Conservation (phyloP, 2,113 vertebrate genomes). For the Peucedramus taeniatus region DNA sequence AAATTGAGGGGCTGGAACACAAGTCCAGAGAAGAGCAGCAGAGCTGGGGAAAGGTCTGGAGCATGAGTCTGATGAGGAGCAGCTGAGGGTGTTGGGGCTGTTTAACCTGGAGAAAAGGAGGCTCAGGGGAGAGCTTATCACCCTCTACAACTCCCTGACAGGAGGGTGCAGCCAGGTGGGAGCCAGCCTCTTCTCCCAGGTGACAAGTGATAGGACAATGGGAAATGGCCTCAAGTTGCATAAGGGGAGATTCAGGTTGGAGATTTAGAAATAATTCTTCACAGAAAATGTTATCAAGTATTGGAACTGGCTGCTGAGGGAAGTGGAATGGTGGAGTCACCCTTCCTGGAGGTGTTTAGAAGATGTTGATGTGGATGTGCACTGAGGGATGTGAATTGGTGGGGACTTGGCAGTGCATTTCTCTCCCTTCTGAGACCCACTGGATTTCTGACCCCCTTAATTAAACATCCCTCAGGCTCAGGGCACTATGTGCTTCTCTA, state of each 20-base stretch:
- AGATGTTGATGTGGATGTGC: fast-evolving
- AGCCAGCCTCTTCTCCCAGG: fast-evolving
- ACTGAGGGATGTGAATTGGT: fast-evolving
- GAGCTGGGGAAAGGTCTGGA: background rate
- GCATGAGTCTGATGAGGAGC: background rate
- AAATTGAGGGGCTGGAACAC: fast-evolving
- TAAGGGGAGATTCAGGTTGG: background rate
- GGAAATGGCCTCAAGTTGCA: background rate
- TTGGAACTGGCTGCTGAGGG: background rate
- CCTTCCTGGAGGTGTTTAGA: background rate
- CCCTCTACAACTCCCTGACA: background rate
- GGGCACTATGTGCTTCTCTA: background rate
- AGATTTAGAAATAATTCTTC: background rate
- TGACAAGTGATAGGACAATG: background rate
- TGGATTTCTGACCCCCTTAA: background rate
- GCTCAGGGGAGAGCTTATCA: fast-evolving
- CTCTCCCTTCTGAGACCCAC: background rate
- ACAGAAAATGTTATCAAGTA: background rate
- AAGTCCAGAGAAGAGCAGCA: fast-evolving
- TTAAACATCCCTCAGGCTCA: background rate
- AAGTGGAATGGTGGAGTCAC: background rate
- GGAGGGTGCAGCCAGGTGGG: background rate
- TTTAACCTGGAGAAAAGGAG: background rate
- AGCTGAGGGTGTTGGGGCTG: fast-evolving
- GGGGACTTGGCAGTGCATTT: background rate